These are phyloP conservation scores for Epirrhoe tristata DNA, from an alignment of 2,888 invertebrate species.

Conservation along the genomic window DNA sequence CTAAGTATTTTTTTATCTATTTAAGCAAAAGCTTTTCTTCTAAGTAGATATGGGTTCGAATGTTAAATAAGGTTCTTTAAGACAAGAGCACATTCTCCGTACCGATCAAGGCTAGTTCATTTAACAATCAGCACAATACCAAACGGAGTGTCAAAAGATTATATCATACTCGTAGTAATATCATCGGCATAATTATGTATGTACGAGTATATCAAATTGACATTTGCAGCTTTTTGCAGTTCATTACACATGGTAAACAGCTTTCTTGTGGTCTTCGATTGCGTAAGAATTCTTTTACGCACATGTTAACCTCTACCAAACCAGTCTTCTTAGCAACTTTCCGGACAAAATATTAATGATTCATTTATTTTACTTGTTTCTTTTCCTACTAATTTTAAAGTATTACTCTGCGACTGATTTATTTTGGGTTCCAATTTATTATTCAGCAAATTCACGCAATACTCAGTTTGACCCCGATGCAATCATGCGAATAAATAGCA, in stretches of 20 bases:
- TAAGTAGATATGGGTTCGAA: too few relatives aligned
- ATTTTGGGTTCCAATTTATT: background rate
- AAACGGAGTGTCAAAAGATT: too few relatives aligned
- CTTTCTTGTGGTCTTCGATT: slow-evolving; percentile 32
- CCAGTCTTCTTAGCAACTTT: slow-evolving; percentile 21
- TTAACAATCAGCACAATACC: too few relatives aligned
- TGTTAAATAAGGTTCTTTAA: too few relatives aligned
- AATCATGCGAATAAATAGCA: background rate
- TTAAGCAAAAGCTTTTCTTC: too few relatives aligned
- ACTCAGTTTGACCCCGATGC: too few relatives aligned
- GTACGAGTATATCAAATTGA: too few relatives aligned
- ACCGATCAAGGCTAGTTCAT: too few relatives aligned
- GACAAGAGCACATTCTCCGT: too few relatives aligned
- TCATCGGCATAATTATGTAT: too few relatives aligned
- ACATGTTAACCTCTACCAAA: slow-evolving; percentile 11
- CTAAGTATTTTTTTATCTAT: too few relatives aligned
- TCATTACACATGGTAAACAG: slow-evolving; percentile 22
- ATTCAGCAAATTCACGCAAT: background rate
- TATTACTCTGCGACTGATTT: background rate
- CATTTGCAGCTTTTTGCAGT: slow-evolving; percentile 20
- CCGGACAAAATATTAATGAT: background rate
- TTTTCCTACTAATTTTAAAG: background rate
- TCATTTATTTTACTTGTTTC: background rate
- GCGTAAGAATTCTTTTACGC: slow-evolving; percentile 8
- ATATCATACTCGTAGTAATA: too few relatives aligned